Evolutionary conservation across 2,113 vertebrate genomes (phyloP).

Genomic region (Lucifuga dentata): DNA sequence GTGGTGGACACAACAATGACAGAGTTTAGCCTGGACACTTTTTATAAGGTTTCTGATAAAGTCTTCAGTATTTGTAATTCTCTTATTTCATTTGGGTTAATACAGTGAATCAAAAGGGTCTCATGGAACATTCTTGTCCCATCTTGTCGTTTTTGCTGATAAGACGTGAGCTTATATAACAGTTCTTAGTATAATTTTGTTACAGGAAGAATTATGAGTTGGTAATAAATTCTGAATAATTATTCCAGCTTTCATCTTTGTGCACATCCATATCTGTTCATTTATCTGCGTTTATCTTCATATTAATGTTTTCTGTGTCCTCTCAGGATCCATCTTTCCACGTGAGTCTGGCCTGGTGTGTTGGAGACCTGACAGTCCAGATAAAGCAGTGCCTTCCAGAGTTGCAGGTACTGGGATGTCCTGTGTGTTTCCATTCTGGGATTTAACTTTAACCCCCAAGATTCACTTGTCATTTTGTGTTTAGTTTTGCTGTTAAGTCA

Average conservation of each 20-base stretch:
- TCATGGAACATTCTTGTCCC: too few species aligned
- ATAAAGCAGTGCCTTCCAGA: constrained; percentile 82
- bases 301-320: neutral
- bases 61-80: too few species aligned
- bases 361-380: constrained; percentile 82
- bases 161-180: too few species aligned
- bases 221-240: too few species aligned
- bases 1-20: constrained; percentile 89
- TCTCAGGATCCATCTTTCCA: constrained; percentile 93
- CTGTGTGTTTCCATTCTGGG: neutral
- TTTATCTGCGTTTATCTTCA: neutral
- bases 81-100: too few species aligned
- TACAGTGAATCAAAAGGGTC: too few species aligned
- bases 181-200: too few species aligned
- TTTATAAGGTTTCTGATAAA: constrained; percentile 88
- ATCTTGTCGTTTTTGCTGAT: too few species aligned
- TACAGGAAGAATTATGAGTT: too few species aligned
- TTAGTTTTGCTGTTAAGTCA: too few species aligned
- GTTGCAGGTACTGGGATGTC: constrained; percentile 85
- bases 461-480: neutral
- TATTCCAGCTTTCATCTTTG: too few species aligned
- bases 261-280: neutral
- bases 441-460: neutral
- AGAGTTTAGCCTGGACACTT: constrained; percentile 90
- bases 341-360: constrained; percentile 94